phyloP scores from a whole-genome alignment of 2,888 invertebrate genomes.

The Mechanitis messenoides region DNA sequence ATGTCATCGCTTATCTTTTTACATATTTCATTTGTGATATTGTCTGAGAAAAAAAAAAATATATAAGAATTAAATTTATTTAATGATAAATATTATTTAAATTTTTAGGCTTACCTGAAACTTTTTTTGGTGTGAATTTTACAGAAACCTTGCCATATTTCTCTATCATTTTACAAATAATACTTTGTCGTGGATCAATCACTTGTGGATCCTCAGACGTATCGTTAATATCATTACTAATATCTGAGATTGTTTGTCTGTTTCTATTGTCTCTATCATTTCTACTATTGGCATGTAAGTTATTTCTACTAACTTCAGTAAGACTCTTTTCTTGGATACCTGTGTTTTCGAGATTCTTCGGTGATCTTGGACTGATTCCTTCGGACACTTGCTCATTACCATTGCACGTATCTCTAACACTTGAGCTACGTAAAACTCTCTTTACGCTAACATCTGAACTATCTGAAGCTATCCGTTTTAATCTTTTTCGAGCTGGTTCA shows the following conservation, averaged over 20 bases:
- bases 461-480: slow-evolving; percentile 36
- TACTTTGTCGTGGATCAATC: slow-evolving; percentile 37
- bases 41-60: slow-evolving; percentile 48
- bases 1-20: slow-evolving; percentile 46
- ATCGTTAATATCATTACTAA: slow-evolving; percentile 5
- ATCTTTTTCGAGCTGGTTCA: slow-evolving; percentile 15
- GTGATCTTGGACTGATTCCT: no score
- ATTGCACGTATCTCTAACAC: slow-evolving; percentile 9
- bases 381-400: neutral
- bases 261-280: neutral
- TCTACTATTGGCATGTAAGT: no score
- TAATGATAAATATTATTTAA: neutral
- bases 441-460: slow-evolving; percentile 35
- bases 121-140: slow-evolving; percentile 37
- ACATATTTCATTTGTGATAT: slow-evolving; percentile 34
- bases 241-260: neutral
- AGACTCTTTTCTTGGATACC: no score
- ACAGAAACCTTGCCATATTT: slow-evolving; percentile 44
- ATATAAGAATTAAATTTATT: slow-evolving; percentile 3
- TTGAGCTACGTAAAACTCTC: slow-evolving; percentile 46
- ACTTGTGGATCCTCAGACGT: slow-evolving; percentile 4
- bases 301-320: no score
- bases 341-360: no score
- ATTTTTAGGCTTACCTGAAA: slow-evolving; percentile 42
- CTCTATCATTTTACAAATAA: slow-evolving; percentile 53